phyloP scores from a whole-genome alignment of 2,113 vertebrate genomes.

The Perognathus longimembris region DNA sequence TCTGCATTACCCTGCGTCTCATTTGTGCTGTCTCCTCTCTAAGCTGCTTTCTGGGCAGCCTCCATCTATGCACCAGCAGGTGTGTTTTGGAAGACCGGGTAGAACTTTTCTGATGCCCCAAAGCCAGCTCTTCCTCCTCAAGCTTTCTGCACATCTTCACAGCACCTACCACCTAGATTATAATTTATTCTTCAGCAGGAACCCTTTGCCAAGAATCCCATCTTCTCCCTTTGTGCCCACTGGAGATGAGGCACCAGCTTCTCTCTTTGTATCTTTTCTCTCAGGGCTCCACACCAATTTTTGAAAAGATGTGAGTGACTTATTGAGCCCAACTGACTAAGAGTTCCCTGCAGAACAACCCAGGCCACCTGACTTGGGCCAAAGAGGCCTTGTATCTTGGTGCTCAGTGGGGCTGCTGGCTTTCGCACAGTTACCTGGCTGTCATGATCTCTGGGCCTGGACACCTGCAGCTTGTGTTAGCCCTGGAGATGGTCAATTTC shows the following conservation, averaged over 20 bases:
- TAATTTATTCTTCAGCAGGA: neutral
- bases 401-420: neutral
- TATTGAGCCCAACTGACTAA: neutral
- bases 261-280: too few relatives aligned
- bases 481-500: neutral
- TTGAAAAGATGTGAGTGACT: neutral
- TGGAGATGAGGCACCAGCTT: too few relatives aligned
- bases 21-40: neutral
- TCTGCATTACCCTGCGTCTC: fast-evolving
- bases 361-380: neutral
- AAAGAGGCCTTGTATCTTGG: too few relatives aligned
- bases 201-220: too few relatives aligned
- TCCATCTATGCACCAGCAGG: neutral
- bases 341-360: neutral
- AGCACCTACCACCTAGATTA: fast-evolving
- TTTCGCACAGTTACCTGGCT: neutral
- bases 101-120: neutral
- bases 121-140: neutral
- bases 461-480: neutral
- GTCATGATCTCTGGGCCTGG: neutral
- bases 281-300: neutral
- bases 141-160: neutral
- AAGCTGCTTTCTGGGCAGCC: too few relatives aligned
- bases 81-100: neutral
- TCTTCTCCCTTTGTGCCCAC: too few relatives aligned